Evolutionary conservation across 2,888 invertebrate species (phyloP).

Genomic region (Epirrhoe alternata): DNA sequence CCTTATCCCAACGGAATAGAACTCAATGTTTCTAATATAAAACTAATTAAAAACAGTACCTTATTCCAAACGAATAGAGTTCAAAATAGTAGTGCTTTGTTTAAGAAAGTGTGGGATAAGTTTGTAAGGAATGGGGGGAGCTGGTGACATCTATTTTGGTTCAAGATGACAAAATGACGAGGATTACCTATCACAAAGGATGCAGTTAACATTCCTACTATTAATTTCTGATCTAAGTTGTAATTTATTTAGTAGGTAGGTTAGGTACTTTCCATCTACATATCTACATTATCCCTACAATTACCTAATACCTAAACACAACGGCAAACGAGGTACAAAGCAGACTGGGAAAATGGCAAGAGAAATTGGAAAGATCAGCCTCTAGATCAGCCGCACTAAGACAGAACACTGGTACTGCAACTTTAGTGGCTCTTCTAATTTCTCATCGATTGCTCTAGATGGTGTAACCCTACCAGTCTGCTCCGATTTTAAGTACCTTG

Average conservation of each 20-base stretch:
- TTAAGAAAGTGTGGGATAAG: not conserved
- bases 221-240: not conserved
- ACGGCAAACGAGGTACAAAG: no score
- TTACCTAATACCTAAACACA: no score
- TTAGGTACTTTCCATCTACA: not conserved
- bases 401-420: no score
- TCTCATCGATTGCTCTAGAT: no score
- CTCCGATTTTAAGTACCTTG: no score
- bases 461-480: no score
- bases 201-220: conserved; percentile 8
- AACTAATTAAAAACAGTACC: not conserved
- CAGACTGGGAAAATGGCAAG: no score
- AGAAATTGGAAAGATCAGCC: no score
- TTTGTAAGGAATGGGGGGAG: not conserved
- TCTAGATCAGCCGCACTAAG: no score
- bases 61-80: conserved; percentile 3
- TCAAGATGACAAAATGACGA: conserved; percentile 20
- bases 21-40: not conserved
- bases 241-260: not conserved
- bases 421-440: no score
- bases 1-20: not conserved
- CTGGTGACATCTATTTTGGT: conserved; percentile 24
- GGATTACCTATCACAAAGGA: conserved; percentile 7
- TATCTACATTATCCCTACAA: no score
- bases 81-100: not conserved